These are phyloP conservation scores for Condylura cristata DNA, from an alignment of 2,113 vertebrate species.

Conservation along the genomic window DNA sequence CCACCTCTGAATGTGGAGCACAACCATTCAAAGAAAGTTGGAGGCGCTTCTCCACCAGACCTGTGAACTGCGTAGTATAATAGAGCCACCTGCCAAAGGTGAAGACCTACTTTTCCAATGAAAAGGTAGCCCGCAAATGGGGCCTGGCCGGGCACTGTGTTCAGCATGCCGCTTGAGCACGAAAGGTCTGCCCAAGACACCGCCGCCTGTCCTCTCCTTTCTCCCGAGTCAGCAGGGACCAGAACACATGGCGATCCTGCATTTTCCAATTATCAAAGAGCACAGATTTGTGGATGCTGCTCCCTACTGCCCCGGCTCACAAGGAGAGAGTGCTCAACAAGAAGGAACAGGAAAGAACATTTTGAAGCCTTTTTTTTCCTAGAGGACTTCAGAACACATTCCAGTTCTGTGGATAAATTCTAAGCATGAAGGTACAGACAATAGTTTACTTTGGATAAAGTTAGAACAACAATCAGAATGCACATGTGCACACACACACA, in stretches of 20 bases:
- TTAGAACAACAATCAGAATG: background rate
- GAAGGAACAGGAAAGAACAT: constrained; percentile 28
- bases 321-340: constrained; percentile 68
- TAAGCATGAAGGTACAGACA: constrained; percentile 1
- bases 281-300: constrained; percentile 39
- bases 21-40: constrained; percentile 36
- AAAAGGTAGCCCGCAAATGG: constrained; percentile 46
- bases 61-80: constrained; percentile 34
- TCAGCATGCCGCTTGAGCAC: background rate
- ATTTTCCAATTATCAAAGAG: constrained; percentile 34
- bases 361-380: constrained; percentile 62
- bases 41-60: background rate
- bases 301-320: constrained; percentile 34
- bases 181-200: constrained; percentile 24
- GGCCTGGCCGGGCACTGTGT: constrained; percentile 23
- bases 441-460: constrained; percentile 29
- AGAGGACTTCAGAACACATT: constrained; percentile 51
- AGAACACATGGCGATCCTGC: constrained; percentile 34
- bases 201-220: constrained; percentile 53
- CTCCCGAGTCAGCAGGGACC: constrained; percentile 66
- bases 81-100: constrained; percentile 48
- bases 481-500: too few species aligned
- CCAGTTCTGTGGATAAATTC: constrained; percentile 39
- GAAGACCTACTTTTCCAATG: constrained; percentile 59
- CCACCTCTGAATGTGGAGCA: background rate